Base-by-base conservation (phyloP, 92 coral and sea anemone species). In the Actinostola sp. region DNA sequence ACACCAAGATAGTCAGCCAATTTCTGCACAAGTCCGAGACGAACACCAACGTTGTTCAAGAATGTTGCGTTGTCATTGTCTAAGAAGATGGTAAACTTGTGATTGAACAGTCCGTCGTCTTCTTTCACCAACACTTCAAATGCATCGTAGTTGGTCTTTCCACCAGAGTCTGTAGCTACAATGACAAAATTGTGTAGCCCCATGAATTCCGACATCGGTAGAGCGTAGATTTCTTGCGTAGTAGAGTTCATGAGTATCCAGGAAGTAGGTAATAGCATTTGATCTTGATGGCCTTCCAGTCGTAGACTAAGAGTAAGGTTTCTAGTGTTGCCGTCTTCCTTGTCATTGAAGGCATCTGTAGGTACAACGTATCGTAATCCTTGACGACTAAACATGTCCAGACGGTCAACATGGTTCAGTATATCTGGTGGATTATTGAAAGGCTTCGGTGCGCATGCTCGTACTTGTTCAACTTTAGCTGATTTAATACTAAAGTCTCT, bases 191-290 rank as follows among this genome's bases (percentile, higher is more conserved):
- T 88, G 13, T 91, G 83, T 17, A 81, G 17, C 14, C 92, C 92
- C 26, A 66, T 32, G 15, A 69, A 33, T 14, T 76, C 84, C 2
- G 63, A 28, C 82, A 73, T 66, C 19, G 99, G 97, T 4, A 81
- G 77, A 41, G 90, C 99, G 71, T 70, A 79, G 61, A 95, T 89
- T 23, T 67, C 82, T 73, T 95, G 99, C 6, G 70, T 31, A 0
- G 75, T 80, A 13, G 81, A 75, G 57, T 91, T 74, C 42, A 91
- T 63, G 4, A 45, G 38, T 27, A 91, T 69, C 97, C 97, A 91
- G 11, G 75, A 72, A 9, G 80, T 45, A 17, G 67, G 29, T 61
- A 84, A 62, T 20, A 87, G 78, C 23, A 52, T 21, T 6, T 43
- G 43, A 33, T 45, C 76, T 1, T 75, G 31, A n/a, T 35, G 45